Evolutionary conservation across 1,140 invertebrate species (phyloP).

Genomic region (Scaptomyza graminum): DNA sequence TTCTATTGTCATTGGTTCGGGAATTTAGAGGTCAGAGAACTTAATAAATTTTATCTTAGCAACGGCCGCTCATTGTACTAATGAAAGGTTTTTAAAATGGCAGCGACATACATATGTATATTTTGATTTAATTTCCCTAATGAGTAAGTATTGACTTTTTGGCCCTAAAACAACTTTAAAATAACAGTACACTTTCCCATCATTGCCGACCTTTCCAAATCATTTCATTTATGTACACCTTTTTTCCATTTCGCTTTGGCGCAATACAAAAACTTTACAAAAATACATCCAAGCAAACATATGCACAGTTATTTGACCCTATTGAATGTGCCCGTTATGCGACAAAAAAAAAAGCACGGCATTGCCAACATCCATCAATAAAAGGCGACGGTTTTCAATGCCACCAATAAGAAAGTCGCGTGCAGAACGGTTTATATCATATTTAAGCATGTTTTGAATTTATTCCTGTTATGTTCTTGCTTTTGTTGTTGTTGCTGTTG

Average conservation of each 20-base stretch:
- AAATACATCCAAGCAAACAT: background rate
- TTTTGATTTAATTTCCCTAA: background rate
- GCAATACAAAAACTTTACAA: background rate
- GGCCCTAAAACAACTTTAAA: too few species aligned
- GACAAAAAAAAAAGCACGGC: slow-evolving; percentile 26
- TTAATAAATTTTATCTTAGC: slow-evolving; percentile 35
- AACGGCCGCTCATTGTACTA: slow-evolving; percentile 3
- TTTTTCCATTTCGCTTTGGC: background rate
- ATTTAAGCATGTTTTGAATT: slow-evolving; percentile 39
- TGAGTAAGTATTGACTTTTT: background rate
- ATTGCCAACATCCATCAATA: slow-evolving; percentile 29
- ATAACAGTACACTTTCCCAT: background rate
- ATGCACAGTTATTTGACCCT: slow-evolving; percentile 48
- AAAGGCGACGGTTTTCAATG: slow-evolving; percentile 51
- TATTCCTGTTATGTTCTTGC: slow-evolving; percentile 17
- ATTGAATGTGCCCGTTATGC: slow-evolving; percentile 28
- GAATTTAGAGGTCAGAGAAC: slow-evolving; percentile 38
- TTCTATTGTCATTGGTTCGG: slow-evolving; percentile 23
- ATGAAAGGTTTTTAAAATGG: background rate
- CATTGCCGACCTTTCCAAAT: slow-evolving; percentile 2
- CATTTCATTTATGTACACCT: too few species aligned
- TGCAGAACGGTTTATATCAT: slow-evolving; percentile 63
- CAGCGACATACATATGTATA: too few species aligned
- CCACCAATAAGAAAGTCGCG: slow-evolving; percentile 79
- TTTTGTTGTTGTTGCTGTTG: slow-evolving; percentile 11